Base-by-base conservation (phyloP, 1,140 invertebrate genomes). In the Drosophila kurseongensis region DNA sequence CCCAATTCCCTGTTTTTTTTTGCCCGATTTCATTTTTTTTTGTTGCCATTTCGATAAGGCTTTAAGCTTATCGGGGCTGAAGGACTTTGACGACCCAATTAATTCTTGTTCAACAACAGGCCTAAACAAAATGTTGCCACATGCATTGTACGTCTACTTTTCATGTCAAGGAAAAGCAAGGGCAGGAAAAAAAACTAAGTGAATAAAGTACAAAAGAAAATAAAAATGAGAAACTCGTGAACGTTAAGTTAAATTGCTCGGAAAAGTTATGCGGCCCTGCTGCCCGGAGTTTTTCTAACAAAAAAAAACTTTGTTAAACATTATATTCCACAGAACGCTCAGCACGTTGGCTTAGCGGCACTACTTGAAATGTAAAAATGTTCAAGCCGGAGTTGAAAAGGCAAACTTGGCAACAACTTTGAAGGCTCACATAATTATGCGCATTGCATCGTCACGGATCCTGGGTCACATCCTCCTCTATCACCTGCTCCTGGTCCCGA, bases 321-420 rank as follows among this genome's bases (percentile, higher is more conserved):
- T 85, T 71, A 65, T 61, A 79, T 73, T 77, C 78, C 61, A 14
- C 52, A 67, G 65, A 69, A 48, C 67, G 38, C 57, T 59, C 66
- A 50, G 47, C 40, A 78, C 85, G 79, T 80, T 83, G 83, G 80
- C 83, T 88, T 82, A 65, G 79, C 71, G 14, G 67, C 79, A 86
- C 83, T 86, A 82, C 83, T 86, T 88, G 51, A 86, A 86, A 86
- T 83, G 72, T 88, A 79, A 79, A 86, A 88, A 83, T 83, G 76
- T 69, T 86, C 50, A 35, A 83, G 83, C 69, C 60, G 32, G 42
- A 76, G 62, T 54, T 79, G 67, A 59, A 69, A 86, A 82, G 50
- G 29, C 57, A 79, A 86, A 88, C 84, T 86, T 79, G 48, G 32
- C 67, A 54, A 38, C 36, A 88, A 86, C 83, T 86, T 88, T 83